Base-by-base conservation (phyloP, 2,888 invertebrate species). In the Ophraella communa region DNA sequence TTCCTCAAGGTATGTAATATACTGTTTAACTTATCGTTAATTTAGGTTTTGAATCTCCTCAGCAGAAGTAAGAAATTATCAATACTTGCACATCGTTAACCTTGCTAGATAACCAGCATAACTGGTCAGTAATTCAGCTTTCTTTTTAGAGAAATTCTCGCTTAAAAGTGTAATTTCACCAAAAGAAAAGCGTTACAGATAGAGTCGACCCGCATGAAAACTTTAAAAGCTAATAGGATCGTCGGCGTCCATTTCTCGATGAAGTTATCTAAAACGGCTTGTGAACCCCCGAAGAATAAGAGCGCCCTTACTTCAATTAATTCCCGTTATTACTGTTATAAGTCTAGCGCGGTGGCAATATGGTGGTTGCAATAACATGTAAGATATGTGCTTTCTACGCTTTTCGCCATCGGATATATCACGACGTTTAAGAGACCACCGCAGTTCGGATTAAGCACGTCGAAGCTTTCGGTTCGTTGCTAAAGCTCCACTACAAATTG, bases 331-430 rank as follows among this genome's bases (percentile, higher is more conserved):
- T 62, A 58, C 65, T 49, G 61, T 65, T 62, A 69, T 68, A 68
- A 64, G 67, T 70, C 70, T 68, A 35, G 4, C 49, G 45, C 53
- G 57, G 27, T 61, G 62, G 69, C 72, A 71, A 73, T 71, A 71
- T 71, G 70, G 69, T 65, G 66, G 66, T 64, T 52, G 67, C 62
- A 68, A 66, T 63, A 65, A 65, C 68, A 33, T 55, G 51, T 44
- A 51, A 60, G 65, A 65, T 62, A 65, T 65, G 65, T 61, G 65
- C 65, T 62, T 57, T 65, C 44, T 56, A 60, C 59, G 54, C 51
- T 52, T 42, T 44, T 57, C 24, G 44, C 20, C 42, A 27, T 49
- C 20, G 60, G 60, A 64, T 64, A 56, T 60, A 64, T 64, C 59
- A 56, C n/a, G n/a, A 45, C 42, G 59, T 39, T 47, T 30, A 59